A percentile compares a stretch with the other conserved stretches of the same genome.
Evolutionary conservation across 35 echinoderm and acorn worm genomes (phyloP).

Genomic region (Ophioderma brevispina): DNA sequence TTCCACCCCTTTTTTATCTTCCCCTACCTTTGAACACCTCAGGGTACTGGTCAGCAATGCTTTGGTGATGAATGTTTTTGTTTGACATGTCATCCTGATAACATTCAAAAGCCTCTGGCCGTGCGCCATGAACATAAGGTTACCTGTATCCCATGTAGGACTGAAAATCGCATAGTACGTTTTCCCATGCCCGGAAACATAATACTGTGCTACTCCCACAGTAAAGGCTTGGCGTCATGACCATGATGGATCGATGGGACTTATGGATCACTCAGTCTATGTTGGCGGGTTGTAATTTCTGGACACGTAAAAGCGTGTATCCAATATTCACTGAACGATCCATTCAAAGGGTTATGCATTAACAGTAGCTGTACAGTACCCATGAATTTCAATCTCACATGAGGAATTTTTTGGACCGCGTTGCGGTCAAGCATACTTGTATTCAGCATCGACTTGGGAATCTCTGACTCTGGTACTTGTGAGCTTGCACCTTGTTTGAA

Average conservation of each 20-base stretch:
- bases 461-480: too few species aligned
- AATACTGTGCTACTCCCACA: neutral
- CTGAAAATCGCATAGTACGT: neutral
- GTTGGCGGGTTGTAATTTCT: neutral
- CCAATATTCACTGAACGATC: neutral
- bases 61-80: neutral
- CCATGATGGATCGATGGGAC: constrained; percentile 10
- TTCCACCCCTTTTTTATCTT: constrained; percentile 17
- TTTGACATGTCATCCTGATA: neutral
- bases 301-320: neutral
- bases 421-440: too few species aligned
- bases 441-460: too few species aligned
- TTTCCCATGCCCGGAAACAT: neutral
- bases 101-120: neutral
- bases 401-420: too few species aligned
- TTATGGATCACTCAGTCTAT: neutral
- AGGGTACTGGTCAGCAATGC: neutral
- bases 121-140: neutral
- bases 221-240: neutral
- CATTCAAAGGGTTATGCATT: neutral
- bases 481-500: too few species aligned
- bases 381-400: too few species aligned
- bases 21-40: constrained; percentile 31
- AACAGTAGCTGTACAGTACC: too few species aligned
- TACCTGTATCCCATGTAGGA: neutral